These are phyloP conservation scores for Ciconia boyciana DNA, from an alignment of 2,113 vertebrate species.

Conservation along the genomic window DNA sequence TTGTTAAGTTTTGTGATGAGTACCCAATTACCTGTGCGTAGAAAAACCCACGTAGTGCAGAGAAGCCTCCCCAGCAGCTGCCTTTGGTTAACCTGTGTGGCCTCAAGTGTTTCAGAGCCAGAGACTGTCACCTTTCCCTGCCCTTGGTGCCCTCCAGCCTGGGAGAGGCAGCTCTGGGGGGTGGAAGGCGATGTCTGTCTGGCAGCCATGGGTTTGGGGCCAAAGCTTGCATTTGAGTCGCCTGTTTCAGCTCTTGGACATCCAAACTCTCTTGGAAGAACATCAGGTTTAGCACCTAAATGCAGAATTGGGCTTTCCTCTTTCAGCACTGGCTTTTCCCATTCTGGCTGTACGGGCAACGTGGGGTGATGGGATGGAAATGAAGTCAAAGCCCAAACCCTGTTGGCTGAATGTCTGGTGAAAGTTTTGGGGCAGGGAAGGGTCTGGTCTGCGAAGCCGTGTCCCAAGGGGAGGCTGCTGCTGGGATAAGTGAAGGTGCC, in stretches of 20 bases:
- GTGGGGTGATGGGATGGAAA: background rate
- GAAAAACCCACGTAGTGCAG: background rate
- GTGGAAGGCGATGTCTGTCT: background rate
- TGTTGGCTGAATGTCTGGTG: background rate
- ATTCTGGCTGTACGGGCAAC: fast-evolving
- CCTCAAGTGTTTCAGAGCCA: background rate
- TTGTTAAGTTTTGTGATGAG: background rate
- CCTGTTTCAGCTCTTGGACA: background rate
- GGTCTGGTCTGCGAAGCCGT: fast-evolving
- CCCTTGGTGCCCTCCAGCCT: background rate
- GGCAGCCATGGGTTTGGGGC: background rate
- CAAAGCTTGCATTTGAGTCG: background rate
- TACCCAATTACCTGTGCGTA: background rate
- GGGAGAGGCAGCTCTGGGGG: background rate
- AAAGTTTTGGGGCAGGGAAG: background rate
- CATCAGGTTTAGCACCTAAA: background rate
- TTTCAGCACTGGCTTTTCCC: background rate
- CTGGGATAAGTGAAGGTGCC: background rate
- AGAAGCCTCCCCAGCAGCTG: background rate
- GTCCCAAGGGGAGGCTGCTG: background rate
- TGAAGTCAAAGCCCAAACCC: background rate
- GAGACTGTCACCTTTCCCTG: background rate
- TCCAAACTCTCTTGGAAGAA: background rate
- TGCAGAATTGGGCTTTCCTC: background rate
- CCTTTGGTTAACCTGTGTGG: background rate